Conservation (phyloP, 2,888 invertebrate genomes). For the Polyommatus iphigenia region DNA sequence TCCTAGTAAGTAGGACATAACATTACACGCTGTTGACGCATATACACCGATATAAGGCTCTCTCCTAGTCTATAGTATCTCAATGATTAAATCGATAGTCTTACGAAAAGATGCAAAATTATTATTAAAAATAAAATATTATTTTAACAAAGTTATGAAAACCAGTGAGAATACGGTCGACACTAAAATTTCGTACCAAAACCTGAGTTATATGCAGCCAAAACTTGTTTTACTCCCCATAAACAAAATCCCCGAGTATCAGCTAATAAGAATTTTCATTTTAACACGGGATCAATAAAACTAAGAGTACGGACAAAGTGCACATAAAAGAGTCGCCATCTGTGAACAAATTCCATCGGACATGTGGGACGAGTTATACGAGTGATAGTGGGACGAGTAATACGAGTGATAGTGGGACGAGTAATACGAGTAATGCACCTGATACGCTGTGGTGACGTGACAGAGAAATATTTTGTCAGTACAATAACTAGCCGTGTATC, state of each 20-base stretch:
- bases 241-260: background rate
- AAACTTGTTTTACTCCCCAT: background rate
- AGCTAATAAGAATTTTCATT: slow-evolving; percentile 32
- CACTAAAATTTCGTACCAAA: background rate
- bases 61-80: no score
- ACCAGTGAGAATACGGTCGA: background rate
- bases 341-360: slow-evolving; percentile 45
- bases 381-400: background rate
- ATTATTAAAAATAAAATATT: no score
- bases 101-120: no score
- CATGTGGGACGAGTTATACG: background rate
- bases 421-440: background rate
- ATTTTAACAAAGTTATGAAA: no score
- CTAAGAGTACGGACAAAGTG: slow-evolving; percentile 51
- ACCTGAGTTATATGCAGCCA: background rate
- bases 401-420: background rate
- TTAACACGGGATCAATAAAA: slow-evolving; percentile 48
- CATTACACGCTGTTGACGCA: no score
- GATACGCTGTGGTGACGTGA: background rate
- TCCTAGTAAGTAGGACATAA: no score
- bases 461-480: background rate
- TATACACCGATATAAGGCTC: no score
- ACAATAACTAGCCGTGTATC: no score
- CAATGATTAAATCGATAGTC: no score
- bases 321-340: slow-evolving; percentile 51